Evolutionary conservation across 2,797 vertebrate genomes (phyloP).

Genomic region (Rhynchotus rufescens): DNA sequence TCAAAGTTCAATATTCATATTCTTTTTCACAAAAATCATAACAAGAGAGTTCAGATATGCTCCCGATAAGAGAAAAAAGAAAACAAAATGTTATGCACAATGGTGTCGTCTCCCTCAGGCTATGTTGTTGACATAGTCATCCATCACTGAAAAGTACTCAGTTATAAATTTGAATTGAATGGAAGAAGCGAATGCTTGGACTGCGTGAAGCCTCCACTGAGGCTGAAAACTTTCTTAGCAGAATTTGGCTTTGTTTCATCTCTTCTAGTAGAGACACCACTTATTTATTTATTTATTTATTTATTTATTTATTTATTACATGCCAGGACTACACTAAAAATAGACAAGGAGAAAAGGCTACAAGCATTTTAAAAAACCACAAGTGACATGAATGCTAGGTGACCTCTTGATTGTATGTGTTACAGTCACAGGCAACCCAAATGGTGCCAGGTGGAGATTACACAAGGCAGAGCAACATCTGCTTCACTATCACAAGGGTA

Average conservation of each 20-base stretch:
- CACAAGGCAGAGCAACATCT: conserved; percentile 58
- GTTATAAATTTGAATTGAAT: conserved; percentile 56
- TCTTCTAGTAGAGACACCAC: neutral
- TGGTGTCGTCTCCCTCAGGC: neutral
- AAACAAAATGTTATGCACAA: neutral
- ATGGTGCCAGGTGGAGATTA: conserved; percentile 68
- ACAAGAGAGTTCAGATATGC: neutral
- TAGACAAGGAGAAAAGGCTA: neutral
- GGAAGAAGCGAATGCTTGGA: neutral
- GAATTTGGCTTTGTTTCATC: neutral
- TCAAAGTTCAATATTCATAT: neutral
- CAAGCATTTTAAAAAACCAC: neutral
- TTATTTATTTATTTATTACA: neutral
- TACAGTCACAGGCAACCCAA: conserved; percentile 4
- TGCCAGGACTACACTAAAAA: neutral
- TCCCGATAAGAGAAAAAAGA: neutral
- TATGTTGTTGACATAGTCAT: neutral
- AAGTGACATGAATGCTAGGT: conserved; percentile 31
- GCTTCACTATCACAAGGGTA: conserved; percentile 54
- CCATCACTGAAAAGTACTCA: conserved; percentile 36
- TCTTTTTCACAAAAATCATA: neutral
- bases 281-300: neutral
- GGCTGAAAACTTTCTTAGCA: neutral
- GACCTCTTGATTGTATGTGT: conserved; percentile 22
- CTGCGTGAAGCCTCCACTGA: neutral